Evolutionary conservation across 2,888 invertebrate species (phyloP).

Genomic region (Aporophyla lueneburgensis): DNA sequence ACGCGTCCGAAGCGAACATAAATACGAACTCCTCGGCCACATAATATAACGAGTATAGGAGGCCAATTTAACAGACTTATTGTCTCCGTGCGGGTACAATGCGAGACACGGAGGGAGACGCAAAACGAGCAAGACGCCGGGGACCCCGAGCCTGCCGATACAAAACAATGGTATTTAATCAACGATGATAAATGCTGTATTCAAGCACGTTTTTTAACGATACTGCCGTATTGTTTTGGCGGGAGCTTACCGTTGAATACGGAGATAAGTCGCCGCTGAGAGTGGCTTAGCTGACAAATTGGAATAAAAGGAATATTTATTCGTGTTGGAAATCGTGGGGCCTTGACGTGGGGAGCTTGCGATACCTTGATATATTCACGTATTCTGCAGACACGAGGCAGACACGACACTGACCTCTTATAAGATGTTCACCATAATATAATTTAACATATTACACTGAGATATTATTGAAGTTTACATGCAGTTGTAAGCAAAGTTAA

Average conservation of each 20-base stretch:
- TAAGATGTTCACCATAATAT: conserved; percentile 46
- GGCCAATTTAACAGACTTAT: conserved; percentile 91
- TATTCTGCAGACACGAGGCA: conserved; percentile 72
- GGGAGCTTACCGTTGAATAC: conserved; percentile 89
- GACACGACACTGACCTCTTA: conserved; percentile 68
- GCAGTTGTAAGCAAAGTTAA: conserved; percentile 6
- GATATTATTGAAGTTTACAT: conserved; percentile 1
- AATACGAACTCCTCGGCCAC: conserved; percentile 81
- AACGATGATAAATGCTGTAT: conserved; percentile 91
- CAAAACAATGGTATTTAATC: conserved; percentile 91
- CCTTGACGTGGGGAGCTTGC: conserved; percentile 72
- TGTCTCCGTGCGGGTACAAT: conserved; percentile 89
- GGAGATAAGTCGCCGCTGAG: conserved; percentile 89
- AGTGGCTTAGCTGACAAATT: conserved; percentile 91
- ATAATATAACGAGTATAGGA: conserved; percentile 85
- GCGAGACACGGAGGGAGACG: conserved; percentile 84
- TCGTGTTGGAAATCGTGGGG: conserved; percentile 81
- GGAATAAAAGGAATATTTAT: conserved; percentile 91
- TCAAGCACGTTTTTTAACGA: conserved; percentile 90
- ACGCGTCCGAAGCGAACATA: conserved; percentile 79
- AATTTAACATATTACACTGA: conserved; percentile 28
- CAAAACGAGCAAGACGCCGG: conserved; percentile 86
- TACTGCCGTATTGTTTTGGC: conserved; percentile 90
- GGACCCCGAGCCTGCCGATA: conserved; percentile 88
- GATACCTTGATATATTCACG: conserved; percentile 78